phyloP scores from a whole-genome alignment of 2,113 vertebrate species.

The Erythrocercus mccallii region DNA sequence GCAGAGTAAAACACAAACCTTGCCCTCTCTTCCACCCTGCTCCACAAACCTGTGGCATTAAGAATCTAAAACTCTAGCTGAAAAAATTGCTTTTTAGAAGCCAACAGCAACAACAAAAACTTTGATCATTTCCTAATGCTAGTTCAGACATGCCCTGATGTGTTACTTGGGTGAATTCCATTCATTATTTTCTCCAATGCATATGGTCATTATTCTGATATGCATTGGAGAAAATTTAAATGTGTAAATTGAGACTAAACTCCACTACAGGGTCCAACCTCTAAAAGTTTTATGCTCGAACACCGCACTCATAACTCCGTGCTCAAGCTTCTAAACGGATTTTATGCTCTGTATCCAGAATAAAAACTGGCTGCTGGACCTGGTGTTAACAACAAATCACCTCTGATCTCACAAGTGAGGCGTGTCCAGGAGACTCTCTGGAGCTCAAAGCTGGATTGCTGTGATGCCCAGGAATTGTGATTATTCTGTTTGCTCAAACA shows the following conservation, averaged over 20 bases:
- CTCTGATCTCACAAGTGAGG: neutral
- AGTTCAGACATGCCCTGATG: neutral
- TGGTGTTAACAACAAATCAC: neutral
- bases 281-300: neutral
- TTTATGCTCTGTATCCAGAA: neutral
- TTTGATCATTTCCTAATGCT: neutral
- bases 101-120: neutral
- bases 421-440: neutral
- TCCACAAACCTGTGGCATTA: neutral
- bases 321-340: neutral
- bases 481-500: neutral
- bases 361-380: neutral
- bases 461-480: neutral
- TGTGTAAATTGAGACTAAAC: neutral
- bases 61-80: neutral
- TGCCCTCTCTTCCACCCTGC: neutral
- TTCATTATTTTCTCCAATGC: no score
- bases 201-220: neutral
- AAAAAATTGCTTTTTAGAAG: neutral
- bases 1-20: neutral
- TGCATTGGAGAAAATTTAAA: neutral
- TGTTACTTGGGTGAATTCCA: neutral
- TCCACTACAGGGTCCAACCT: neutral
- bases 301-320: neutral
- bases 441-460: neutral